Evolutionary conservation across 2,797 vertebrate genomes (phyloP).

Genomic region (Urophycis tenuis): DNA sequence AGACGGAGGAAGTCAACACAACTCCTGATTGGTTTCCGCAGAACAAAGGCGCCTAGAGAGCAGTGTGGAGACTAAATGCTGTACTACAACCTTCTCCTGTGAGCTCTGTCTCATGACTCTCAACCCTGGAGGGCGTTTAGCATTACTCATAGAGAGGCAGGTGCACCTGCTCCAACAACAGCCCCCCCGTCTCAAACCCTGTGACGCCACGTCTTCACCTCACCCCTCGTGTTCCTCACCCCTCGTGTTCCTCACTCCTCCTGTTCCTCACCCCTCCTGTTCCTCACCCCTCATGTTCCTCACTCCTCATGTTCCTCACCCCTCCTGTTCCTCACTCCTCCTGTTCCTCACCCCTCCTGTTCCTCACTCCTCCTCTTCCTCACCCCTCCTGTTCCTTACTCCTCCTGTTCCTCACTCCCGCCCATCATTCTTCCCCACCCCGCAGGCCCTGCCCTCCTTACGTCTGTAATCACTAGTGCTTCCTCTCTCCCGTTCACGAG

Average conservation of each 20-base stretch:
- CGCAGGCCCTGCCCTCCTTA: not conserved
- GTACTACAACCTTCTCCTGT: constrained; percentile 6
- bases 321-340: not conserved
- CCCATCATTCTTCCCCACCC: not conserved
- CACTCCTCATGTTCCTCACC: not conserved
- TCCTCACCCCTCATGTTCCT: not conserved
- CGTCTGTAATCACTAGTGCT: not conserved
- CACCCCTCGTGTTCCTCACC: not conserved
- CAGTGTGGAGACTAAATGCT: not conserved
- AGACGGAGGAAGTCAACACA: not conserved
- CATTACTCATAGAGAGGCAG: constrained; percentile 51
- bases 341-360: constrained; percentile 12
- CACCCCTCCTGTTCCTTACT: constrained; percentile 19
- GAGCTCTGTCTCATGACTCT: constrained; percentile 40
- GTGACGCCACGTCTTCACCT: constrained; percentile 40
- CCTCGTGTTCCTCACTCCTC: too few species aligned
- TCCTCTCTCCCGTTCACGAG: not conserved
- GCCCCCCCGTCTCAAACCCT: constrained; percentile 33
- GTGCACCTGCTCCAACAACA: constrained; percentile 50
- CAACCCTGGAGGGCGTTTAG: constrained; percentile 35
- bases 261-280: too few species aligned
- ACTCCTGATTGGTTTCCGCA: constrained; percentile 15
- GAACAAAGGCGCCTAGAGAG: not conserved
- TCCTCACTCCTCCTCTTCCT: too few species aligned
- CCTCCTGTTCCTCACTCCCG: too few species aligned